Base-by-base conservation (phyloP, 2,888 invertebrate genomes). In the Drosophila fungiperda region DNA sequence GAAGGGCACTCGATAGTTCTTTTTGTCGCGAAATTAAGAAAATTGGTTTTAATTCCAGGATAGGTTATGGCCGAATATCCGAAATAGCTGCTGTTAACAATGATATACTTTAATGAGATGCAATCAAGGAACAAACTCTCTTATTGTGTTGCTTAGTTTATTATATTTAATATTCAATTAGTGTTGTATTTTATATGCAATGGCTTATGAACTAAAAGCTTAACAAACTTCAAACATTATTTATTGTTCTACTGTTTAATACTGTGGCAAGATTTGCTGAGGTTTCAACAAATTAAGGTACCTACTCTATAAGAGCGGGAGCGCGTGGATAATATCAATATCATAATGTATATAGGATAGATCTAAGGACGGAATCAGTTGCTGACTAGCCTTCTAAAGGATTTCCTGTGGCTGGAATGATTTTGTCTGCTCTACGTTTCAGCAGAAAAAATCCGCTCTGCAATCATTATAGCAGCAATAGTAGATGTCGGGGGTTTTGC, bases 401-500 rank as follows among this genome's bases (percentile, higher is more conserved):
- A 55, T 38, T 52, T 32, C 33, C 3, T 26, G 20, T 29, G 38
- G 23, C 15, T 15, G 52, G 8, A 33, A 52, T 12, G 36, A 15
- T 45, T 45, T 45, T 5, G 12, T 36, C 17, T 17, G n/a, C 38
- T 38, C 2, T 3, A 40, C 3, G 2, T 1, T 8, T 79, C 76
- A 91, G 68, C 92, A 92, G 69, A 92, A 93, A 84, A 92, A 92
- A 29, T 92, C 92, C 55, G 91, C 91, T 29, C 92, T 87, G 79
- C 92, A 92, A 33, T 79, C 69, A 68, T 92, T 83, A 58, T 67
- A 89, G 68, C 92, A 92, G 45, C 92, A 92, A 59, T 92, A 92
- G 11, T 91, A 89, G 17, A 92, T 87, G 53, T 90, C 87, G 60
- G 82, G 83, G 17, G 71, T 71, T n/a, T 69, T 75, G 53, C 67